Base-by-base conservation (phyloP, 2,888 invertebrate species). In the Tenthredo distinguenda region DNA sequence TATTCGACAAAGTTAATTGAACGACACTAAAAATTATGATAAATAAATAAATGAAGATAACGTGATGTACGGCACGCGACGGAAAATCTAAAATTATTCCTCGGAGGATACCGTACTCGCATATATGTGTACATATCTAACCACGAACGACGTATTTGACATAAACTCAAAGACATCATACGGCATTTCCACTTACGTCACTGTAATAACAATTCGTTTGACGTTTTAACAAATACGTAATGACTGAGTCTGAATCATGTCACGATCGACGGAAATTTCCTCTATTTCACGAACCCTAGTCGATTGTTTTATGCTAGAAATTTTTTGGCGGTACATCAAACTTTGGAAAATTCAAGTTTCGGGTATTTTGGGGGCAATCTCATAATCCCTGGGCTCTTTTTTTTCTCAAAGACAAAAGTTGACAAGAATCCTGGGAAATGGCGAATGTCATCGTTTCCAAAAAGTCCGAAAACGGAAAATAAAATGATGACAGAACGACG, bases 141-240 rank as follows among this genome's bases (percentile, higher is more conserved):
- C 71, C 71, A 6, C 71, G 71, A 9, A 15, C 71, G 62, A 62
- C 12, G 71, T 71, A 37, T 21, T 40, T 40, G 72, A 72, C 18
- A 21, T 43, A n/a, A 43, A 10, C 15, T 68, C 12, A 34, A 72
- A 37, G 76, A 15, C 43, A 43, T 76, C 76, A 55, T 55, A n/a
- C 77, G 77, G 77, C 50, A 77, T 77, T 77, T 31, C 77, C 77
- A 50, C 2, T 31, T 55, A 47, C 77, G 77, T 55, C 77, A 77
- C 34, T 50, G 10, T 12, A 15, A 43, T 26, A 47, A 34, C 68
- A 74, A 74, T 43, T 43, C 12, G 31, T 43, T 40, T 21, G 4
- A 26, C 3, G 9, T 43, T 74, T 74, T 6, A 34, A 68, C 15
- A 18, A 68, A 15, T 34, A 26, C 18, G 34, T 6, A 34, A 68